Percentiles rank a stretch among this genome's conserved stretches.
Conservation (phyloP, 2,888 invertebrate genomes). For the Lagria hirta region DNA sequence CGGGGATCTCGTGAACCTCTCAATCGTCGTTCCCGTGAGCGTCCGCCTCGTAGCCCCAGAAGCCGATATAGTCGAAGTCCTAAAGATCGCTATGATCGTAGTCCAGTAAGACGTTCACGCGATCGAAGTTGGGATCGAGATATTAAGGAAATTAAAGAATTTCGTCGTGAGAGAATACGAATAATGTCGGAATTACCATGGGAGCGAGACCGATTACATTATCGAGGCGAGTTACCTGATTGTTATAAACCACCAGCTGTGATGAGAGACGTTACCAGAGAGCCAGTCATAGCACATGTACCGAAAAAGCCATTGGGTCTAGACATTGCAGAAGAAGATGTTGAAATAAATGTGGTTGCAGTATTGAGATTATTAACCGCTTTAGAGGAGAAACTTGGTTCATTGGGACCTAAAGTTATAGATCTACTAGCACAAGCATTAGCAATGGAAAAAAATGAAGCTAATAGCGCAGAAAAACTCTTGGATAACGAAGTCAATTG, state of each 20-base stretch:
- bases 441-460: conserved; percentile 70
- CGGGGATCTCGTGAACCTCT: conserved; percentile 12
- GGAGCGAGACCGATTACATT: conserved; percentile 35
- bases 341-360: conserved; percentile 63
- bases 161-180: conserved; percentile 37
- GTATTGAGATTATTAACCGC: conserved; percentile 77
- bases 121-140: conserved; percentile 19
- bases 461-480: conserved; percentile 75
- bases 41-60: conserved; percentile 5
- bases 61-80: conserved; percentile 10
- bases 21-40: conserved; percentile 17
- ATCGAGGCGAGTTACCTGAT: conserved; percentile 29
- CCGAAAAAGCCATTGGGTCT: conserved; percentile 1
- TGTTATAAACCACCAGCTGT: conserved; percentile 46
- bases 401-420: conserved; percentile 77
- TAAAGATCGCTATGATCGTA: conserved; percentile 4
- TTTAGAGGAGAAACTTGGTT: conserved; percentile 81
- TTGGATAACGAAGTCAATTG: conserved; percentile 71
- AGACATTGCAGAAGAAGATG: conserved; percentile 55
- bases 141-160: conserved; percentile 28
- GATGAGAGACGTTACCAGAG: conserved; percentile 47
- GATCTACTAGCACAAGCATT: conserved; percentile 75
- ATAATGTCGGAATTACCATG: conserved; percentile 42
- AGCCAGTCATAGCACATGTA: conserved; percentile 36
- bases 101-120: conserved; percentile 5